Base-by-base conservation (phyloP, 92 coral and sea anemone genomes). In the Zoanthus sansibaricus region DNA sequence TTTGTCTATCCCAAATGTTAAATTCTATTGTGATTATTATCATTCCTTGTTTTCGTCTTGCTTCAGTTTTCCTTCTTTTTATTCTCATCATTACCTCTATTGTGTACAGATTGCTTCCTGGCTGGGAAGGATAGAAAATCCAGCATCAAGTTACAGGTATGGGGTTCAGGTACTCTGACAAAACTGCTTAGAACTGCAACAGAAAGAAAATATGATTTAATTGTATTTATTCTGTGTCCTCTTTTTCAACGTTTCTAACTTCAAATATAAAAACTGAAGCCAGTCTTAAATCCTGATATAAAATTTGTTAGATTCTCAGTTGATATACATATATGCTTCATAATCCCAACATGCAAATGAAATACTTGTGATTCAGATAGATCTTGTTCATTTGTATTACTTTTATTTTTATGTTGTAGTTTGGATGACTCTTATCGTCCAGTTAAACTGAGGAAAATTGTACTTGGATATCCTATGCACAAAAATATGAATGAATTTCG, bases 351-450 rank as follows among this genome's bases (percentile, higher is more conserved):
- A n/a, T n/a, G n/a, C n/a, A 17, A 5, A 62, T 17, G 64, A 10
- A 59, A 59, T 25, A 25, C 15, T 59, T 14, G 20, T 59, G 20
- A n/a, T 62, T 18, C 32, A 62, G n/a, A 18, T 62, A 17, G 30
- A 7, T 62, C 9, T 17, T 62, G 12, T 17, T 31, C 9, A 20
- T 25, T 30, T 30, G 47, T 9, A 15, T 69, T 12, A 9, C 74
- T 25, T 18, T 67, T 67, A 20, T 21, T 21, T 30, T 10, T 10
- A 20, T 20, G 11, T 69, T 83, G 17, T 87, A 97, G 99, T 82
- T 92, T 97, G 98, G 98, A 97, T 66, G 99, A 97, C 75, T 92
- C 97, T 7, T 86, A 97, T 83, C 93, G 99, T 14, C 99, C 99
- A 12, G 99, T 97, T n/a, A 95, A 91, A 86, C 89, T 97, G 33